Evolutionary conservation across 2,888 invertebrate genomes (phyloP).

Genomic region (Chalcis sispes): DNA sequence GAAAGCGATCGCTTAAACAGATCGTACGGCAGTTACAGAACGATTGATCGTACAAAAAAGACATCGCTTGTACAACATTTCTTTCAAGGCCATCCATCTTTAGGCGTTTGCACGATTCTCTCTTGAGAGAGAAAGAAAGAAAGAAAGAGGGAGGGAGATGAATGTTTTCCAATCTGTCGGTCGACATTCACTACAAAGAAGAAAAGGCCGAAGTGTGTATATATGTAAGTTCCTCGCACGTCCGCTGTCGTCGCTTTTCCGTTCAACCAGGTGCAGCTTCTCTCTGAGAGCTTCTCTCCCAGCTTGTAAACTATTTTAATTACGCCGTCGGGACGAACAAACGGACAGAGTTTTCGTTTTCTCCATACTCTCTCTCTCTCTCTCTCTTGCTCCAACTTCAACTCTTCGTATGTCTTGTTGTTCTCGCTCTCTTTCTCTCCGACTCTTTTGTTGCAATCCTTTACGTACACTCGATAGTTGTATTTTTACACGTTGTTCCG

Average conservation of each 20-base stretch:
- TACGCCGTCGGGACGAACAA: constrained; percentile 50
- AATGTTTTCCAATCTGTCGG: constrained; percentile 68
- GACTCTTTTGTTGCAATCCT: neutral
- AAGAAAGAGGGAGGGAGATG: no score
- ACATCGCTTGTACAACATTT: neutral
- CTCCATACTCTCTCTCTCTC: neutral
- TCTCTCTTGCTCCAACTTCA: neutral
- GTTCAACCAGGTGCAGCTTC: neutral
- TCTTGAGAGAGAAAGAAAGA: no score
- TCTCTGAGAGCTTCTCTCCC: neutral
- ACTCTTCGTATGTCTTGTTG: no score
- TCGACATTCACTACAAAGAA: constrained; percentile 63
- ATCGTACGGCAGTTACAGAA: constrained; percentile 3
- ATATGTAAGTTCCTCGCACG: neutral
- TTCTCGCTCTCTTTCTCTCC: neutral
- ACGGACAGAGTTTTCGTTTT: neutral
- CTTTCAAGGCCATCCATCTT: constrained; percentile 20
- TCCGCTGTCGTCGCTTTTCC: neutral
- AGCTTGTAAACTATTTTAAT: constrained; percentile 60
- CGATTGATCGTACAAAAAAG: constrained; percentile 41
- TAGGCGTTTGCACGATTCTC: neutral
- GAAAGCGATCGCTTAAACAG: constrained; percentile 31
- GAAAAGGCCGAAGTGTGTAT: constrained; percentile 65
- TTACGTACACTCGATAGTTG: no score
- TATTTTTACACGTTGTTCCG: no score